Evolutionary conservation across 2,888 invertebrate genomes (phyloP), one percentile per base, ranked within the genome.

Genomic region (Augiades crinisus): DNA sequence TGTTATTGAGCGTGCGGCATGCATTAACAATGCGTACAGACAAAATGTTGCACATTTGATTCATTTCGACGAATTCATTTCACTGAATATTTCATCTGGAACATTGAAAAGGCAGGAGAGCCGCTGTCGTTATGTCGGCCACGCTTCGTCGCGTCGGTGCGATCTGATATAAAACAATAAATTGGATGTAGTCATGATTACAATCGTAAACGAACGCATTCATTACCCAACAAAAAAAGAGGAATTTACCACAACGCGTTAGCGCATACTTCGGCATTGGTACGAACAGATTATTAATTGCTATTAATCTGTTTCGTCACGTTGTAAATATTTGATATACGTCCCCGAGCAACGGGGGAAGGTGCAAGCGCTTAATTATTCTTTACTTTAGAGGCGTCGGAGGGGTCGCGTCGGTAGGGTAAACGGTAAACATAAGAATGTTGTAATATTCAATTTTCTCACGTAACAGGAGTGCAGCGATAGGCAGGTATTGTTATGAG

Each of bases 31-130:
- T 34, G 16, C 34, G 34, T 30, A 13, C 34, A 40, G 17, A 17
- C 62, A 69, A 70, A 68, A 70, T 66, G 68, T 67, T 67, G 64
- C 67, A 66, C 64, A 70, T 67, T 65, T 67, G 67, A 69, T 74
- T 68, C 65, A 67, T 67, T 72, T 72, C 67, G 66, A 60, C 64
- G 68, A 69, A 70, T 72, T 70, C 70, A 68, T 69, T 63, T 63
- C 63, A 68, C 75, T 81, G 78, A 78, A 82, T 80, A 78, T 81
- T 79, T 75, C 75, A 79, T 75, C 72, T 71, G 66, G 67, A 72
- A 79, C 77, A 78, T 80, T 74, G 78, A 76, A 78, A 76, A 63
- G 62, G 65, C 58, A 64, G 51, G 59, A 52, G 56, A 52, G 53
- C 51, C 34, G 53, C 57, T 56, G 51, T 57, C 53, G 52, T 38